These are phyloP conservation scores for Darevskia mixta DNA, from an alignment of 2,797 vertebrate species.

Conservation along the genomic window DNA sequence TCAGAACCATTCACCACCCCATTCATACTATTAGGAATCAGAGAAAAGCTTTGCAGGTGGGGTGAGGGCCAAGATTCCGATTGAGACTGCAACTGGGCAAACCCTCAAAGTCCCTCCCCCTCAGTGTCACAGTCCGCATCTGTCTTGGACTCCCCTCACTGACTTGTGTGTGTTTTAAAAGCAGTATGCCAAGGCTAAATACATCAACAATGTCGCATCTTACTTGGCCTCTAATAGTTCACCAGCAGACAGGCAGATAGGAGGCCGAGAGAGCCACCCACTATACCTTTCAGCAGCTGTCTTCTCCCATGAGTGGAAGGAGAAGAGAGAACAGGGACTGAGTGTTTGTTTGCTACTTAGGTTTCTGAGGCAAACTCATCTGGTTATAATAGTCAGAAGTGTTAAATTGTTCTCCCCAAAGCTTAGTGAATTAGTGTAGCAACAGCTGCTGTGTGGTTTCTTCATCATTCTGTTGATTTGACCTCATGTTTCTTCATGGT, in stretches of 20 bases:
- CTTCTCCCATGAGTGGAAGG: neutral
- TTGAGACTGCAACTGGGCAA: no score
- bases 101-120: no score
- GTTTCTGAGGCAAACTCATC: neutral
- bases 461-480: neutral
- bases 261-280: neutral
- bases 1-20: no score
- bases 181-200: neutral
- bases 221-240: neutral
- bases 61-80: no score
- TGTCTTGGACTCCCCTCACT: neutral
- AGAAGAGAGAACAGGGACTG: neutral
- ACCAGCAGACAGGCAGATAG: neutral
- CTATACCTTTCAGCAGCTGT: neutral
- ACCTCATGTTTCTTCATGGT: neutral
- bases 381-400: neutral
- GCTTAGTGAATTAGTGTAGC: neutral
- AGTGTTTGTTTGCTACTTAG: neutral
- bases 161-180: no score
- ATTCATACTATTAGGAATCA: no score
- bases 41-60: no score
- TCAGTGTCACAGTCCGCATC: neutral
- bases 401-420: neutral
- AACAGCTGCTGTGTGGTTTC: neutral
- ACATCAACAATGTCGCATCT: neutral